phyloP scores from a whole-genome alignment of 2,888 invertebrate species.

The Aspidiotus rigidus region DNA sequence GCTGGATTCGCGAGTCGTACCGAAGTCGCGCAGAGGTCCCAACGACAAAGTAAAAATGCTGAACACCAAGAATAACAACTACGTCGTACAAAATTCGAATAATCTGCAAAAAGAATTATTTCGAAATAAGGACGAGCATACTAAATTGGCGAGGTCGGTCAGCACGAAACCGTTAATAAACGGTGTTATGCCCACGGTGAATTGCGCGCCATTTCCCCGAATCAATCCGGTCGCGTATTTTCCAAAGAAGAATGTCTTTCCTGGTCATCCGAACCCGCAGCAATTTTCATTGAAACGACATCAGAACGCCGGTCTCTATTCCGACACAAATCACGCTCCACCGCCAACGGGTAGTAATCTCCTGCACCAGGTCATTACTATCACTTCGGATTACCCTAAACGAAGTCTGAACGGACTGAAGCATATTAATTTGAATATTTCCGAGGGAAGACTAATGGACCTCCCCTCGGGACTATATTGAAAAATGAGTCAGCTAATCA shows the following conservation, averaged over 20 bases:
- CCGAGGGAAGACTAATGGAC: conserved; percentile 39
- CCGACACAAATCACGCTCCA: conserved; percentile 46
- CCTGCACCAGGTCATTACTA: conserved; percentile 28
- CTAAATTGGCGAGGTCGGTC: conserved; percentile 23
- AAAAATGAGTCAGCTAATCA: neutral
- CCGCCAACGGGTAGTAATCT: conserved; percentile 4
- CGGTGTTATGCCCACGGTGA: neutral
- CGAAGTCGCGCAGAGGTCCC: neutral
- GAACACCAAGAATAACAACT: conserved; percentile 9
- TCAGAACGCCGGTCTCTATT: conserved; percentile 56
- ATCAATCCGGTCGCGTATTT: conserved; percentile 19
- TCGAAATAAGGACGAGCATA: conserved; percentile 18
- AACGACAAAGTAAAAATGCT: conserved; percentile 10
- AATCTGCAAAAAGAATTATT: conserved; percentile 7
- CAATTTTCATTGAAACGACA: conserved; percentile 55
- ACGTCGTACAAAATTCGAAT: conserved; percentile 3
- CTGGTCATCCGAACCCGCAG: conserved; percentile 35
- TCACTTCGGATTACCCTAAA: conserved; percentile 32
- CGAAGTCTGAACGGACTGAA: conserved; percentile 35
- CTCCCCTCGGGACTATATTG: conserved; percentile 40
- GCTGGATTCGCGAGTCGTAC: neutral
- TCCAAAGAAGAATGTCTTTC: conserved; percentile 23
- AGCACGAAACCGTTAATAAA: conserved; percentile 29
- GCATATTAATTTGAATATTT: conserved; percentile 38
- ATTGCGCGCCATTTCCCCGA: conserved; percentile 11